Percentiles rank a stretch among this genome's conserved stretches.
Conservation (phyloP, 2,113 vertebrate genomes). For the Sphyrna mokarran region DNA sequence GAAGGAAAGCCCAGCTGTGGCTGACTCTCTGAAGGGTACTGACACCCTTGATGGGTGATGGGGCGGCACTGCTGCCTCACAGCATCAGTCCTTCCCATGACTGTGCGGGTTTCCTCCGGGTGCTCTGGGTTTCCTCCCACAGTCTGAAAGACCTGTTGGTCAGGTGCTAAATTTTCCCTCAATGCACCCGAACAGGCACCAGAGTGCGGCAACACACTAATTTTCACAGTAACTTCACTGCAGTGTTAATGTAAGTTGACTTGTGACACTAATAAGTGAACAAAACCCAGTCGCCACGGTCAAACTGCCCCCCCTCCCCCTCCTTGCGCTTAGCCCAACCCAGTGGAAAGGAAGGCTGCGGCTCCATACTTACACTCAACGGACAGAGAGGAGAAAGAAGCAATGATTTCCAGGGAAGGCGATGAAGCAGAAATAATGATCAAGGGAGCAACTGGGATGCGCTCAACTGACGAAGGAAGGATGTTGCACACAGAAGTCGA, state of each 20-base stretch:
- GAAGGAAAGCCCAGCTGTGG: not conserved
- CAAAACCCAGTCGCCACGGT: not conserved
- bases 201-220: too few species aligned
- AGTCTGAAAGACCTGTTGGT: too few species aligned
- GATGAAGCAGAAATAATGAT: not conserved
- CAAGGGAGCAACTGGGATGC: not conserved
- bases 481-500: not conserved
- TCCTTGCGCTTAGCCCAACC: not conserved
- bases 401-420: not conserved
- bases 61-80: too few species aligned
- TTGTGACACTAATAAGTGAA: too few species aligned
- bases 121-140: too few species aligned
- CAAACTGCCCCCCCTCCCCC: not conserved
- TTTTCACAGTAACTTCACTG: too few species aligned
- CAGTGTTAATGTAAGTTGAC: too few species aligned
- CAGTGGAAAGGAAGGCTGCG: not conserved
- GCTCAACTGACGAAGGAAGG: not conserved
- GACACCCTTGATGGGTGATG: not conserved
- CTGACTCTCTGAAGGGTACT: not conserved
- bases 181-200: too few species aligned
- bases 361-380: not conserved
- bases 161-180: too few species aligned
- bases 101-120: too few species aligned
- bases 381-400: not conserved
- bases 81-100: too few species aligned